Evolutionary conservation across 2,797 vertebrate species (phyloP), one percentile per base, ranked within the genome.

Genomic region (Gymnothorax javanicus): DNA sequence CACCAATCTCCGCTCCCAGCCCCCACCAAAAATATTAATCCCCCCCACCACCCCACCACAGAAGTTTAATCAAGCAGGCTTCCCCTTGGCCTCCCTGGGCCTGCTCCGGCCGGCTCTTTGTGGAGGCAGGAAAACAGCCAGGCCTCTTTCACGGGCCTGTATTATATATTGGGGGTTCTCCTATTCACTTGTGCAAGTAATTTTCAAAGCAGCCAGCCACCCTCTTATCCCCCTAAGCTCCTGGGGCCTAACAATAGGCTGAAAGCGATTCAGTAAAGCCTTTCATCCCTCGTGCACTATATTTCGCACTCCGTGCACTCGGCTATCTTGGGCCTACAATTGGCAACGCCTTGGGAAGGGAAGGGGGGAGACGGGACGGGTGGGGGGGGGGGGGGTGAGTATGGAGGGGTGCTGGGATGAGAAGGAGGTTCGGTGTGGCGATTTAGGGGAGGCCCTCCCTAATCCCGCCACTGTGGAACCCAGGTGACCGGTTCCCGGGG

Each of bases 181-280:
- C 97, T 96, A 97, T 98, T 98, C 97, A 98, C 96, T 96, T 95
- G 96, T 96, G 96, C 96, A 97, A 97, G 97, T 97, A 95, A 96
- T 97, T 98, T 97, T 98, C 98, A 98, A 98, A 98, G 98, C 96
- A 94, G 96, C 96, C 97, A 97, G 96, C 96, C 96, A 96, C 96
- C 97, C 97, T 97, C 97, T 97, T 96, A 97, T 97, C 97, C 97
- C 96, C 94, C 96, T 97, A 97, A 98, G 97, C 97, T 96, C 96
- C 97, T 97, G 96, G 94, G 91, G 95, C 95, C 95, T 96, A 98
- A 99, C 98, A 99, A 99, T 97, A 96, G 97, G 95, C 97, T 98
- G 97, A 98, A 98, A 99, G 97, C 95, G 96, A 97, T 97, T 98
- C 98, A 96, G 97, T 96, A 96, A 97, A 96, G 96, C 97, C 97